Percentiles rank a stretch among this genome's conserved stretches.
Conservation (phyloP, 2,113 vertebrate genomes). For the Galbula dea region DNA sequence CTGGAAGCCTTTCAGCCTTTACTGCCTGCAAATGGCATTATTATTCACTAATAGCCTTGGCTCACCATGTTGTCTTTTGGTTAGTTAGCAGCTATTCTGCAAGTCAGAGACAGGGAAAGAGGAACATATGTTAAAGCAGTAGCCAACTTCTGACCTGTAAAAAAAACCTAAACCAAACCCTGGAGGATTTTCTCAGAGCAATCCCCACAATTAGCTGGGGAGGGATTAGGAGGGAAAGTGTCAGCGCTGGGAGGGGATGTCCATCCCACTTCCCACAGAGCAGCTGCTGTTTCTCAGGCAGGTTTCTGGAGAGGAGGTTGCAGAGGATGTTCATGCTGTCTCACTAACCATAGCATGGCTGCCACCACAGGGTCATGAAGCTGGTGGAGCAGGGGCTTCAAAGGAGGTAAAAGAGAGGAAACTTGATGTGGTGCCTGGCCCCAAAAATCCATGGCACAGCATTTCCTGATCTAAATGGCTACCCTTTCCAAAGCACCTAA, state of each 20-base stretch:
- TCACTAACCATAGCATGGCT: not conserved
- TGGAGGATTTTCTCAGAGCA: not conserved
- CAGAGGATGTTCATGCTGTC: not conserved
- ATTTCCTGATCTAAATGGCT: not conserved
- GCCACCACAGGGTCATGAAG: not conserved
- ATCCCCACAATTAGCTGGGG: not conserved
- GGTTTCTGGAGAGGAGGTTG: not conserved
- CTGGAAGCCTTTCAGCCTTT: conserved; percentile 60
- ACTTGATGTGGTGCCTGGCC: not conserved
- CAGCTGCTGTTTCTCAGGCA: not conserved
- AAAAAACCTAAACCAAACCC: not conserved
- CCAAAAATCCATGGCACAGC: not conserved
- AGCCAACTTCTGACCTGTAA: conserved; percentile 32
- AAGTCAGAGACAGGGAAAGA: conserved; percentile 10
- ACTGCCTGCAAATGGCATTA: conserved; percentile 63
- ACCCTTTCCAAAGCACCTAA: not conserved
- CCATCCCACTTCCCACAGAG: not conserved
- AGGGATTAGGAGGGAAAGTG: not conserved
- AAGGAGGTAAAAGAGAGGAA: not conserved
- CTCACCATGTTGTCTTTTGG: conserved; percentile 56
- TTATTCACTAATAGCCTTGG: conserved; percentile 57
- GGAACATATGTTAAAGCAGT: conserved; percentile 47
- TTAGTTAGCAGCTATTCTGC: conserved; percentile 64
- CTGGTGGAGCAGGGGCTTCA: not conserved
- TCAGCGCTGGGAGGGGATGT: not conserved